A percentile compares a stretch with the other conserved stretches of the same genome.
Conservation (phyloP, 1,140 invertebrate genomes). For the Carposina sasakii region DNA sequence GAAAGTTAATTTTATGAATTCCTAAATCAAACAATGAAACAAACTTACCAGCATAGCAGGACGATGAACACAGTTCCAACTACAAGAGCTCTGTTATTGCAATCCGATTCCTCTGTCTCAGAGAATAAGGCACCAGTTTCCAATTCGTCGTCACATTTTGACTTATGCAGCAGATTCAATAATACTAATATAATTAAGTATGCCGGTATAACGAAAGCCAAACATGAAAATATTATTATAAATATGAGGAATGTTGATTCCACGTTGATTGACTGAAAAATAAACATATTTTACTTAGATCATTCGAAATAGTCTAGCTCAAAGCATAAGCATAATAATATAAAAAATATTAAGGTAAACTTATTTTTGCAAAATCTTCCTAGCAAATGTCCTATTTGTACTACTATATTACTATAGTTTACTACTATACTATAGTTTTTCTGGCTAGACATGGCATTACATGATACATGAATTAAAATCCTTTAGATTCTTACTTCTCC, state of each 20-base stretch:
- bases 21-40: constrained; percentile 12
- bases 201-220: constrained; percentile 53
- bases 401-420: too few relatives aligned
- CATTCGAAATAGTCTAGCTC: too few relatives aligned
- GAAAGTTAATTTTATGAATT: constrained; percentile 10
- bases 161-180: constrained; percentile 48
- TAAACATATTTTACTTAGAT: constrained; percentile 16
- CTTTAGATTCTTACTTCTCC: too few relatives aligned
- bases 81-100: constrained; percentile 43
- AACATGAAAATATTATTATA: constrained; percentile 51
- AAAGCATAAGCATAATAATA: too few relatives aligned
- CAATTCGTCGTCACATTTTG: constrained; percentile 46
- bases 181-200: constrained; percentile 51
- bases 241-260: constrained; percentile 57
- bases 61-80: constrained; percentile 49
- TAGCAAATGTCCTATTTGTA: too few relatives aligned
- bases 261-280: constrained; percentile 60
- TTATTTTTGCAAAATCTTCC: too few relatives aligned
- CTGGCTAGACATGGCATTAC: too few relatives aligned
- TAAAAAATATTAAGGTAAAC: too few relatives aligned
- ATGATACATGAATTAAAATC: too few relatives aligned
- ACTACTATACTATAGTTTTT: too few relatives aligned
- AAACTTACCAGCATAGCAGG: constrained; percentile 56
- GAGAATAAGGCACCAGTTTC: constrained; percentile 60
- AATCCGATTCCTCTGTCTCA: constrained; percentile 42